Evolutionary conservation across 2,113 vertebrate species (phyloP).

Genomic region (Boleophthalmus pectinirostris): DNA sequence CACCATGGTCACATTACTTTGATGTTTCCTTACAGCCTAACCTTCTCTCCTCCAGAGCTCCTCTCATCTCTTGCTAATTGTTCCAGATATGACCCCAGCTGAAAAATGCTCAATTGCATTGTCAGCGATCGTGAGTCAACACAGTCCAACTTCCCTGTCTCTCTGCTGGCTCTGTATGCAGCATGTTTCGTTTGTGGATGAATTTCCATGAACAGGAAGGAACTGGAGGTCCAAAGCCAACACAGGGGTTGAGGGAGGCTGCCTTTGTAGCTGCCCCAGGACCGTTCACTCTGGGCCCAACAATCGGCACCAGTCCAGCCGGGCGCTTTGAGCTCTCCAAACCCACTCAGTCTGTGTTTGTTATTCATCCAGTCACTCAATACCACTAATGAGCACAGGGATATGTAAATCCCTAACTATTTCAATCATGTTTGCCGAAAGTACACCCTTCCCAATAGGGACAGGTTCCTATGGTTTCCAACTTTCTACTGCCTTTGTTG

Average conservation of each 20-base stretch:
- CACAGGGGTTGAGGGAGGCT: slow-evolving; percentile 59
- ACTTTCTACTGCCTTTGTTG: slow-evolving; percentile 37
- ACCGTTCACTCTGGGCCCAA: slow-evolving; percentile 43
- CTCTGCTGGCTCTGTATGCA: slow-evolving; percentile 25
- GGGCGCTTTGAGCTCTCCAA: slow-evolving; percentile 53
- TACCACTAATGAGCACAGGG: slow-evolving; percentile 61
- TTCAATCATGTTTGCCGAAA: slow-evolving; percentile 54
- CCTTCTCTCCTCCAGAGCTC: neutral
- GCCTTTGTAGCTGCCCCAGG: slow-evolving; percentile 67
- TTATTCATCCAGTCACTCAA: slow-evolving; percentile 66
- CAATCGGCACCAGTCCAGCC: slow-evolving; percentile 41
- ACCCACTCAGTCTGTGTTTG: slow-evolving; percentile 59
- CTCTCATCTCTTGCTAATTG: neutral
- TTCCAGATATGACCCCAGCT: slow-evolving; percentile 31
- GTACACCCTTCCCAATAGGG: slow-evolving; percentile 36
- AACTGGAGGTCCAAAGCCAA: slow-evolving; percentile 71
- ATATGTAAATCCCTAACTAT: slow-evolving; percentile 62
- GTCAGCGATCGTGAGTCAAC: slow-evolving; percentile 29
- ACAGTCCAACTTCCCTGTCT: slow-evolving; percentile 24
- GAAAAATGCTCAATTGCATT: slow-evolving; percentile 42
- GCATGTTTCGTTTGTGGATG: slow-evolving; percentile 42
- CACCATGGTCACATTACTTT: neutral
- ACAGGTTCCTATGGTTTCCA: slow-evolving; percentile 26
- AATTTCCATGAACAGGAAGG: slow-evolving; percentile 77
- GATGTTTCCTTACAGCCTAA: neutral